phyloP scores from a whole-genome alignment of 2,113 vertebrate species.

The Ciconia boyciana region DNA sequence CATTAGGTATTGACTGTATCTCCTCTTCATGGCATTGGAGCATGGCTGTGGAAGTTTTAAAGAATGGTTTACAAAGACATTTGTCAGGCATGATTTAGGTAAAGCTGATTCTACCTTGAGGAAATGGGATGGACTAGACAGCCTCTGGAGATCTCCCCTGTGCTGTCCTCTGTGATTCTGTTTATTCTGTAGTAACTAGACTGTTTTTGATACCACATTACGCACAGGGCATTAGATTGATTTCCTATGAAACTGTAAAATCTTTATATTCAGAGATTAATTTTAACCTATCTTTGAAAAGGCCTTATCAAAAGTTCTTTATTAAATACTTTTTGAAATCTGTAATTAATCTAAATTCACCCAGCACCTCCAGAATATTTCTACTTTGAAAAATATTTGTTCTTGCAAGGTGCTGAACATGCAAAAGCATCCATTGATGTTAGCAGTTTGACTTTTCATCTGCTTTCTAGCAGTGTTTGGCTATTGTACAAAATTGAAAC shows the following conservation, averaged over 20 bases:
- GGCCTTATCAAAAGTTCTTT: neutral
- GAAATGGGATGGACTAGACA: neutral
- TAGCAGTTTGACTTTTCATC: neutral
- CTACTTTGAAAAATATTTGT: neutral
- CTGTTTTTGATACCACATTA: neutral
- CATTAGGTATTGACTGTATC: neutral
- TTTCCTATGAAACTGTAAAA: neutral
- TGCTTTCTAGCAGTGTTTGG: neutral
- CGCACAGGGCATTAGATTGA: neutral
- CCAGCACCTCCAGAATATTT: neutral
- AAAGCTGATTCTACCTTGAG: neutral
- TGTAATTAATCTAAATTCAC: neutral
- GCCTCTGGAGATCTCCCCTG: neutral
- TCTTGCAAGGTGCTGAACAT: neutral
- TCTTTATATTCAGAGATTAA: neutral
- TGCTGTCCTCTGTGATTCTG: neutral
- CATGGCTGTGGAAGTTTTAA: neutral
- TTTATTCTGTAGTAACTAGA: neutral
- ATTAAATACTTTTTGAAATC: neutral
- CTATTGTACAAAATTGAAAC: neutral
- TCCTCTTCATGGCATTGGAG: neutral
- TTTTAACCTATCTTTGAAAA: conserved; percentile 1
- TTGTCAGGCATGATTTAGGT: neutral
- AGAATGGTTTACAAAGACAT: neutral
- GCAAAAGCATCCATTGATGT: neutral